Percentiles rank a stretch among this genome's conserved stretches.
Conservation (phyloP, 1,140 invertebrate genomes). For the Sitobion miscanthi region DNA sequence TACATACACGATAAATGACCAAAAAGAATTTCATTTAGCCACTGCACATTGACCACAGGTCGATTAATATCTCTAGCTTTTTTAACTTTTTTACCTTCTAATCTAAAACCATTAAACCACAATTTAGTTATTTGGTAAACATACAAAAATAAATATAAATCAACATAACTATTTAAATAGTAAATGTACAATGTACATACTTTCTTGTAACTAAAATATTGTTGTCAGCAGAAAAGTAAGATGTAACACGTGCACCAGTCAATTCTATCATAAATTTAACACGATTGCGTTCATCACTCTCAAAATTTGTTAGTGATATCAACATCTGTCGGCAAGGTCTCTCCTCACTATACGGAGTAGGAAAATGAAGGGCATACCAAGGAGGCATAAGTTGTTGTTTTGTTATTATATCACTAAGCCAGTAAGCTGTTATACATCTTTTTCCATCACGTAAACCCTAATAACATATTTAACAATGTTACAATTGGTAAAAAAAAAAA, state of each 20-base stretch:
- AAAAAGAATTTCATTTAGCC: constrained; percentile 91
- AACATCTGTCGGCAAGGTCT: constrained; percentile 69
- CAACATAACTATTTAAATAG: constrained; percentile 19
- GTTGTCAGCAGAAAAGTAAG: constrained; percentile 72
- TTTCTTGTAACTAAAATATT: constrained; percentile 59
- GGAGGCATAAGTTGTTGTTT: constrained; percentile 86
- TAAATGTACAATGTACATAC: constrained; percentile 59
- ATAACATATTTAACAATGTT: constrained; percentile 49
- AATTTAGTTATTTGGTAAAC: not conserved
- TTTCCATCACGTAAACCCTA: constrained; percentile 79
- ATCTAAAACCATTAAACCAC: constrained; percentile 65
- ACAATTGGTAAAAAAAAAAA: not conserved
- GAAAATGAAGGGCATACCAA: constrained; percentile 90
- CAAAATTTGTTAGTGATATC: constrained; percentile 85
- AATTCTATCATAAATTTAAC: constrained; percentile 85
- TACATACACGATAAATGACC: constrained; percentile 84
- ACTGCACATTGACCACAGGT: constrained; percentile 88
- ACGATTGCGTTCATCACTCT: constrained; percentile 78
- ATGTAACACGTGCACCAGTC: constrained; percentile 82
- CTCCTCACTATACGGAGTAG: constrained; percentile 70
- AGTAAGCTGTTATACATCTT: constrained; percentile 90
- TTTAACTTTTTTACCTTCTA: constrained; percentile 85
- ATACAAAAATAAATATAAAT: not conserved
- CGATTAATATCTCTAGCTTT: constrained; percentile 88
- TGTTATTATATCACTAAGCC: constrained; percentile 88